Base-by-base conservation (phyloP, 2,888 invertebrate genomes). In the Drosophila austrosaltans region DNA sequence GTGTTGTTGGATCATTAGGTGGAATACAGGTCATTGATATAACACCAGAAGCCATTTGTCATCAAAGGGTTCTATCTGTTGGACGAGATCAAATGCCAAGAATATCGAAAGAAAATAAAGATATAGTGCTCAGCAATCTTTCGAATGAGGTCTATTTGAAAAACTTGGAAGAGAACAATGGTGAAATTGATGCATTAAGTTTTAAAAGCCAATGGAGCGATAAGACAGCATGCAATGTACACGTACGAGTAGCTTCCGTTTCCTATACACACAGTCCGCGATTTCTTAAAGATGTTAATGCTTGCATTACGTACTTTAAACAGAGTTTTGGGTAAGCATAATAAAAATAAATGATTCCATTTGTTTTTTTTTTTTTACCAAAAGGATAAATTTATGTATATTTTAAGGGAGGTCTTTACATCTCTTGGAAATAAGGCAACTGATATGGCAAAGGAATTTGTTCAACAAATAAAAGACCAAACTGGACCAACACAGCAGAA, bases 201-300 rank as follows among this genome's bases (percentile, higher is more conserved):
- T 93, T 93, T 77, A 89, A 88, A 75, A 91, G 93, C 8, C 88
- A 87, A 22, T 90, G 92, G 67, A 89, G 88, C 63, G 89, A 91
- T 28, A 87, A 89, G 30, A 89, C 91, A 2, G 76, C 82, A 16
- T 87, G 91, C 16, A 89, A 83, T 69, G 84, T 92, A 22, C 91
- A 90, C 71, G 87, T 88, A 77, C 94, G 95, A 88, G 96, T 98
- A 95, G 98, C 97, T 1, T 97, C 97, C 42, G 96, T 98, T 67
- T 97, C 97, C 94, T 98, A 98, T 93, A 97, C 97, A 3, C 98
- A 99, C 93, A 97, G 97, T 62, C 96, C 97, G 0, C 95, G 95
- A 77, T 95, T 98, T 89, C 94, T 98, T 64, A 94, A 95, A 39
- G 98, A 98, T 92, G 93, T 98, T 71, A 95, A 96, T 84, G 96